Base-by-base conservation (phyloP, 2,888 invertebrate genomes). In the Melinaea marsaeus region DNA sequence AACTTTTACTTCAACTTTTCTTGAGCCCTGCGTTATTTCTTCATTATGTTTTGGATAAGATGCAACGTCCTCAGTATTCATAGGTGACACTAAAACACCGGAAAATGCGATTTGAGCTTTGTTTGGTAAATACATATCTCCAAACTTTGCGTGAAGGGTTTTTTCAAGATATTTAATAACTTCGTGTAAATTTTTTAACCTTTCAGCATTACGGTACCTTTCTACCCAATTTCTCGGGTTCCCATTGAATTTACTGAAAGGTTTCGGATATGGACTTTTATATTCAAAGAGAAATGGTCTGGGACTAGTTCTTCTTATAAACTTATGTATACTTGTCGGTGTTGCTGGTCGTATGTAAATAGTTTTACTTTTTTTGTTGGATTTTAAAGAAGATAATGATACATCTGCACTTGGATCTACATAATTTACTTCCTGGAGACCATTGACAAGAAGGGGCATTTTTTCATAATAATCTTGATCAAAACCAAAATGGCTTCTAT, bases 271-370 rank as follows among this genome's bases (percentile, higher is more conserved):
- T 4, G 88, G 81, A 70, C 79, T 83, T 74, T 80, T 81, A 66
- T 84, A 84, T 74, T 88, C 86, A 71, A 80, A 87, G 63, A 87
- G 84, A 72, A 92, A 92, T 0, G 92, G 92, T 54, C 87, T 79
- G 0, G 92, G 92, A 66, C 87, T 91, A 0, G 88, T 87, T 76
- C 84, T 85, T 75, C 86, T 79, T 7, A 88, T 75, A 6, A 75
- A 71, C 66, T 69, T 79, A 58, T 77, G 69, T 54, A 70, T 69
- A 47, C 76, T 75, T 13, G 72, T 68, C 45, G 72, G 70, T 63
- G 73, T 74, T n/a, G 68, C 68, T 60, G 74, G 72, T 74, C 59
- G 72, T 64, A 60, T 72, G 61, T 37, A 42, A 58, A 69, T 62
- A 47, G 60, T 69, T 61, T 71, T 71, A 33, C 74, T 55, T 34